Percentiles rank a stretch among this genome's conserved stretches.
Conservation (phyloP, 1,140 invertebrate species). For the Cotesia vestalis region DNA sequence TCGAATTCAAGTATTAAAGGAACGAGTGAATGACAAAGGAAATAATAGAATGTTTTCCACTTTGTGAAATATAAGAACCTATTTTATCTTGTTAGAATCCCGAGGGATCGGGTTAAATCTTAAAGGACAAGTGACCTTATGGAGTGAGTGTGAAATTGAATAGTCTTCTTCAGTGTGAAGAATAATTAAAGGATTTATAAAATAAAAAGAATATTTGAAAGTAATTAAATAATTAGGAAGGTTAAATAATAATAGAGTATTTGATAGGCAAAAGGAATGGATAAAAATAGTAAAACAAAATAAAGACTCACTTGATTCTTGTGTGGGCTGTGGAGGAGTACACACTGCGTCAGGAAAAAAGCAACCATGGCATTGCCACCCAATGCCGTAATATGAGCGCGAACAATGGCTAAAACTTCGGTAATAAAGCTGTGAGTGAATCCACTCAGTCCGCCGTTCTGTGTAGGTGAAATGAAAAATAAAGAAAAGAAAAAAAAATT, state of each 20-base stretch:
- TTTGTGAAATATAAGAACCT: background rate
- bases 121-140: background rate
- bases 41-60: no score
- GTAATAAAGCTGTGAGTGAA: slow-evolving; percentile 94
- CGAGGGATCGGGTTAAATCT: slow-evolving; percentile 3
- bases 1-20: background rate
- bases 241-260: background rate
- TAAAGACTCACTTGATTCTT: slow-evolving; percentile 86
- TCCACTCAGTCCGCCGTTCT: slow-evolving; percentile 88
- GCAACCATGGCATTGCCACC: slow-evolving; percentile 95
- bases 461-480: slow-evolving; percentile 29
- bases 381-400: slow-evolving; percentile 91
- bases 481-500: slow-evolving; percentile 6
- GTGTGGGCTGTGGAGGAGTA: slow-evolving; percentile 90
- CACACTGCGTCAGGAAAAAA: slow-evolving; percentile 91
- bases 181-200: background rate
- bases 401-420: slow-evolving; percentile 89
- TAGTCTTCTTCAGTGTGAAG: no score
- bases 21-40: no score
- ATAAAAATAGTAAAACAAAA: background rate
- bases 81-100: slow-evolving; percentile 9
- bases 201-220: background rate
- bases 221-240: background rate
- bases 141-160: slow-evolving; percentile 1
- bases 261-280: background rate